Evolutionary conservation across 2,113 vertebrate genomes (phyloP).

Genomic region (Dromaius novaehollandiae): DNA sequence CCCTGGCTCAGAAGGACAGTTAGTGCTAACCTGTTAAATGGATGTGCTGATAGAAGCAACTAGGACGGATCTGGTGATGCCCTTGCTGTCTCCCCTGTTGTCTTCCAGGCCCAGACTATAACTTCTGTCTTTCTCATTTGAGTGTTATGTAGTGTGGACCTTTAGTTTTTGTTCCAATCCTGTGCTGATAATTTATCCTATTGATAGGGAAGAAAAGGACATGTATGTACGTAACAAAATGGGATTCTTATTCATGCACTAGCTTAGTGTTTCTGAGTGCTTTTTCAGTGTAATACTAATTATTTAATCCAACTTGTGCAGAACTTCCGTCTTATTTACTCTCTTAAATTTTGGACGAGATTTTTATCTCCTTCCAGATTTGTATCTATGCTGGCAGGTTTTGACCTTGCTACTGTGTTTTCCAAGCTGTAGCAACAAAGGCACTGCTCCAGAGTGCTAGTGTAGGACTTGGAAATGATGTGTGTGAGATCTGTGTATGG

Average conservation of each 20-base stretch:
- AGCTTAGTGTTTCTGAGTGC: background rate
- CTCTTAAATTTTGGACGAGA: background rate
- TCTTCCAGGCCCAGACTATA: background rate
- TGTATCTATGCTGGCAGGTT: background rate
- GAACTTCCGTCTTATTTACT: background rate
- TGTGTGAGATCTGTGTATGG: background rate
- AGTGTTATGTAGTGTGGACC: background rate
- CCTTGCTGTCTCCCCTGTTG: background rate
- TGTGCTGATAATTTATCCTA: background rate
- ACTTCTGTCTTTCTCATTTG: background rate
- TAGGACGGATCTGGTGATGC: background rate
- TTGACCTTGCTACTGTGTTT: background rate
- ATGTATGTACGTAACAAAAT: accelerated
- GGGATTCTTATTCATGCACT: background rate
- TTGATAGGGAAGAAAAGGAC: background rate
- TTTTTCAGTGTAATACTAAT: background rate
- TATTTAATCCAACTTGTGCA: background rate
- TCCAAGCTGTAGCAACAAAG: background rate
- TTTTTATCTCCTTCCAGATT: background rate
- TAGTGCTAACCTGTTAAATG: background rate
- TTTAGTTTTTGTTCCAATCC: background rate
- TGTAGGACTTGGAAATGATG: background rate
- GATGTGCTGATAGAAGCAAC: background rate
- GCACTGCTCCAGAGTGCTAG: background rate
- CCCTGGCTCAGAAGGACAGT: background rate